Base-by-base conservation (phyloP, 2,797 vertebrate genomes). In the Pampus argenteus region DNA sequence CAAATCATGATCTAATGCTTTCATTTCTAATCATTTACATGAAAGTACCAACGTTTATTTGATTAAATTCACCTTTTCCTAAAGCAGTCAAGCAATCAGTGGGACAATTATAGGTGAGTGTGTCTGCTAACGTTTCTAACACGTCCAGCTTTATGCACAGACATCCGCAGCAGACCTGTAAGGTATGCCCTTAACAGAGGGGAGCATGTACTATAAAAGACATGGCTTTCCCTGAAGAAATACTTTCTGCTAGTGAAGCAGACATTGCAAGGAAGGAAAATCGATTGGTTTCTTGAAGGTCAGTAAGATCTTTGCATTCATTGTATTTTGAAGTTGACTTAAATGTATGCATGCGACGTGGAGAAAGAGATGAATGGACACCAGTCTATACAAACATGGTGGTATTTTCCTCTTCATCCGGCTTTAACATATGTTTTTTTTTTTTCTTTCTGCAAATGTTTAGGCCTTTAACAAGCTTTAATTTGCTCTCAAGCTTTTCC, bases 41-140 rank as follows among this genome's bases (percentile, higher is more conserved):
- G n/a, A n/a, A n/a, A n/a, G n/a, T n/a, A n/a, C n/a, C n/a, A n/a
- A n/a, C n/a, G n/a, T 49, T 34, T 23, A 47, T 74, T 20, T 66
- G 34, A 72, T 81, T 57, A 38, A 63, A 66, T 55, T 56, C 4
- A 3, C 15, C 20, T 58, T 38, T 60, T 68, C 34, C 25, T 31
- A 52, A 77, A 66, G 47, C 76, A 64, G 60, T 74, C 38, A 67
- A 64, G 18, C 45, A 76, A 78, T 58, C 55, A 60, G 59, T 54
- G 49, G 2, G 23, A 74, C 56, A 42, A 18, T 71, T 56, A 61
- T 67, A 20, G 56, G 40, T n/a, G 6, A 69, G 31, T 28, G 10
- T 74, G 34, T n/a, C 6, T 40, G 9, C 59, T 17, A 55, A 54
- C 31, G 17, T 29, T 26, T 11, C 6, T 38, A 50, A 9, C 60